These are phyloP conservation scores for Cosmorhoe ocellata DNA, from an alignment of 2,888 invertebrate genomes.

Conservation along the genomic window DNA sequence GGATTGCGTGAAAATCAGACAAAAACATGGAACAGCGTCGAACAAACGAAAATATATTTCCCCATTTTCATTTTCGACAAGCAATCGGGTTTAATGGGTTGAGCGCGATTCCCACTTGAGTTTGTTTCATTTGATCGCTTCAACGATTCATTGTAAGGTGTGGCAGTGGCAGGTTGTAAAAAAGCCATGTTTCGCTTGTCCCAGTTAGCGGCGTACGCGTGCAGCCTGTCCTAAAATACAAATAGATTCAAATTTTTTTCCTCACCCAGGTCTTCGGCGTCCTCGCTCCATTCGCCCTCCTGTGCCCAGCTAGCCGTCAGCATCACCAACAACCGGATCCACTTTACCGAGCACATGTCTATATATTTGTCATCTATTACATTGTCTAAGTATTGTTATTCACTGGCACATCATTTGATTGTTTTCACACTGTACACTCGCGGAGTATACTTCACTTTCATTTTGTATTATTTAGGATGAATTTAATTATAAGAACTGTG, in stretches of 20 bases:
- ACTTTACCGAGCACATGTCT: conserved; percentile 71
- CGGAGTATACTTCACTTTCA: conserved; percentile 16
- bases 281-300: conserved; percentile 78
- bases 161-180: conserved; percentile 39
- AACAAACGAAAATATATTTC: conserved; percentile 74
- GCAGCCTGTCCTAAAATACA: neutral
- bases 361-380: conserved; percentile 51
- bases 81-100: conserved; percentile 77
- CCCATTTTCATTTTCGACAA: conserved; percentile 79
- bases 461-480: too few species aligned
- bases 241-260: neutral
- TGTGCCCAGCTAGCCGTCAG: conserved; percentile 75
- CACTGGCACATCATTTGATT: conserved; percentile 36
- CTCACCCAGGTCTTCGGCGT: conserved; percentile 76
- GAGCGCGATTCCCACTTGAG: conserved; percentile 75
- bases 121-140: conserved; percentile 71
- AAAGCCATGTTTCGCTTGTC: conserved; percentile 28
- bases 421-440: conserved; percentile 33
- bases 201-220: conserved; percentile 1
- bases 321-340: conserved; percentile 68
- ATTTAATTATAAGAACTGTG: too few species aligned
- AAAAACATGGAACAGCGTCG: conserved; percentile 63
- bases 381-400: conserved; percentile 45
- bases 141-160: conserved; percentile 58
- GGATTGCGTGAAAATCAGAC: conserved; percentile 72